phyloP scores from a whole-genome alignment of 2,797 vertebrate species.

The Tinamus major region DNA sequence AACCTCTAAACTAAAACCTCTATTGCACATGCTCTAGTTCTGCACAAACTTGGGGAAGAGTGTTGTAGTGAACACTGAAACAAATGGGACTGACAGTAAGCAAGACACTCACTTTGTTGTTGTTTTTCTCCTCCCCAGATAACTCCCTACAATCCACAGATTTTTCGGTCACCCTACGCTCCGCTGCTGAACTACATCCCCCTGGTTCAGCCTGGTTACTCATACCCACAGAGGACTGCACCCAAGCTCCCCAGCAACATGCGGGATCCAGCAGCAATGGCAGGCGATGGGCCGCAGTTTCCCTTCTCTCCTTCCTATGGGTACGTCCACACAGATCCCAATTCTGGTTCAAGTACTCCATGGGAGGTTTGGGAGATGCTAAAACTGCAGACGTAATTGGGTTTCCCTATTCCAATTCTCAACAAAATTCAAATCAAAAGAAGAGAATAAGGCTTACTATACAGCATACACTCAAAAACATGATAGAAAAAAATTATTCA shows the following conservation, averaged over 20 bases:
- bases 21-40: not conserved
- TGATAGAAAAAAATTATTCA: not conserved
- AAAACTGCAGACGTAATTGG: not conserved
- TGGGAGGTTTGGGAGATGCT: not conserved
- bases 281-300: slow-evolving; percentile 49
- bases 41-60: not conserved
- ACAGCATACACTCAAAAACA: not conserved
- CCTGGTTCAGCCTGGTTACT: slow-evolving; percentile 58
- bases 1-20: not conserved
- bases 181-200: slow-evolving; percentile 57
- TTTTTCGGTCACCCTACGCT: slow-evolving; percentile 61
- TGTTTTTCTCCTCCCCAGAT: slow-evolving; percentile 43
- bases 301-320: slow-evolving; percentile 40
- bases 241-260: not conserved
- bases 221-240: slow-evolving; percentile 45
- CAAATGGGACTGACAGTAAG: too few relatives aligned
- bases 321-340: slow-evolving; percentile 17
- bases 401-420: not conserved
- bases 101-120: not conserved
- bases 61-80: not conserved
- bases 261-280: slow-evolving; percentile 42
- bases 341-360: fast-evolving
- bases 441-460: not conserved
- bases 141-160: slow-evolving; percentile 55
- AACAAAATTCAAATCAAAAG: not conserved